Evolutionary conservation across 2,888 invertebrate species (phyloP).

Genomic region (Ormyrus pomaceus): DNA sequence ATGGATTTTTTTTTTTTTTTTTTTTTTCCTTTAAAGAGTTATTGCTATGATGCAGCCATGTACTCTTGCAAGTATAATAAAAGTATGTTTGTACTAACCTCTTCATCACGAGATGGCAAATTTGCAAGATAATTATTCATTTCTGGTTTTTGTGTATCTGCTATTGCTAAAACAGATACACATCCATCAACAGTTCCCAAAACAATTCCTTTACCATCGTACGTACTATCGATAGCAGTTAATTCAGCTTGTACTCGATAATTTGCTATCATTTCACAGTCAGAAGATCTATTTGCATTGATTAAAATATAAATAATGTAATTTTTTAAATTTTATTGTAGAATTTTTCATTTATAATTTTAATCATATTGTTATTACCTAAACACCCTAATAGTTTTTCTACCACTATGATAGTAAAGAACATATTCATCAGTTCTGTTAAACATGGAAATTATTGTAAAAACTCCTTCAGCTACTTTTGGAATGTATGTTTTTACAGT

Average conservation of each 20-base stretch:
- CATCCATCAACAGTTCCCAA: conserved; percentile 96
- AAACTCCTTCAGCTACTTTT: conserved; percentile 97
- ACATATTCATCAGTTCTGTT: conserved; percentile 96
- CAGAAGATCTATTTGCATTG: conserved; percentile 81
- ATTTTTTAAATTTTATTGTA: neutral
- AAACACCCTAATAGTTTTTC: conserved; percentile 95
- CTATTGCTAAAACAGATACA: conserved; percentile 90
- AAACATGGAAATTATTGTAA: conserved; percentile 96
- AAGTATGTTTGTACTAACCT: conserved; percentile 73
- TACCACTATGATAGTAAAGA: conserved; percentile 96
- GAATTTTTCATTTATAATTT: conserved; percentile 1
- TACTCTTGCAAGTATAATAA: neutral
- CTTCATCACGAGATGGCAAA: conserved; percentile 84
- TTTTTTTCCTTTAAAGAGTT: too few relatives aligned
- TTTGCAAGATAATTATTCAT: conserved; percentile 81
- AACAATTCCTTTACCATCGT: conserved; percentile 88
- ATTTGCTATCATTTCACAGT: conserved; percentile 95
- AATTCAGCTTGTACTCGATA: conserved; percentile 93
- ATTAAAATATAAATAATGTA: neutral
- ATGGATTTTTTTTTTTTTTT: conserved; percentile 77
- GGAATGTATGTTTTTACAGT: conserved; percentile 94
- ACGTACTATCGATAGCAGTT: conserved; percentile 90
- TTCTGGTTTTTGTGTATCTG: conserved; percentile 83
- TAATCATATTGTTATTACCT: conserved; percentile 77
- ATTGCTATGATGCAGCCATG: too few relatives aligned